Evolutionary conservation across 1,140 invertebrate genomes (phyloP).

Genomic region (Chironomus striatipennis): DNA sequence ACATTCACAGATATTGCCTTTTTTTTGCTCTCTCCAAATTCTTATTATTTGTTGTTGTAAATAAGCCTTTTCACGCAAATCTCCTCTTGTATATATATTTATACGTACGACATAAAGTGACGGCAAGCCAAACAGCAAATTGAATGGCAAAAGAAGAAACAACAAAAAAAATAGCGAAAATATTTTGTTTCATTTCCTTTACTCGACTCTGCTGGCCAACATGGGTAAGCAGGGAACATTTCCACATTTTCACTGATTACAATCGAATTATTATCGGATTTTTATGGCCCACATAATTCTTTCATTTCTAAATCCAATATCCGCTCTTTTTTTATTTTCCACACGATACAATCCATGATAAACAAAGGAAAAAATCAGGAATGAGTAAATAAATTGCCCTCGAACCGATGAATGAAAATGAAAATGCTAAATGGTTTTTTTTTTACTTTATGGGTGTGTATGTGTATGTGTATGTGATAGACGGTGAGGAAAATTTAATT

Average conservation of each 20-base stretch:
- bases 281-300: conserved; percentile 18
- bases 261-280: conserved; percentile 8
- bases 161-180: no score
- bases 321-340: background rate
- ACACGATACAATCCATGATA: background rate
- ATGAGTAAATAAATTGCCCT: background rate
- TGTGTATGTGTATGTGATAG: background rate
- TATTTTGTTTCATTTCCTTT: no score
- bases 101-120: background rate
- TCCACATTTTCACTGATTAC: conserved; percentile 6
- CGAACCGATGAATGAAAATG: background rate
- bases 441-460: no score
- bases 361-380: background rate
- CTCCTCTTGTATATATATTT: no score
- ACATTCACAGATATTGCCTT: background rate
- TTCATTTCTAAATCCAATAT: background rate
- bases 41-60: background rate
- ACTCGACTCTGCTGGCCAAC: no score
- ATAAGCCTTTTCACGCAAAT: background rate
- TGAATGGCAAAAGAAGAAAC: no score
- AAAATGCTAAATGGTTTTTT: background rate
- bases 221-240: no score
- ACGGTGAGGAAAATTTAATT: no score
- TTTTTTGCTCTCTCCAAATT: background rate
- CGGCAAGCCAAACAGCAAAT: background rate